A percentile compares a stretch with the other conserved stretches of the same genome.
Evolutionary conservation across 2,888 invertebrate species (phyloP).

Genomic region (Eudemis profundana): DNA sequence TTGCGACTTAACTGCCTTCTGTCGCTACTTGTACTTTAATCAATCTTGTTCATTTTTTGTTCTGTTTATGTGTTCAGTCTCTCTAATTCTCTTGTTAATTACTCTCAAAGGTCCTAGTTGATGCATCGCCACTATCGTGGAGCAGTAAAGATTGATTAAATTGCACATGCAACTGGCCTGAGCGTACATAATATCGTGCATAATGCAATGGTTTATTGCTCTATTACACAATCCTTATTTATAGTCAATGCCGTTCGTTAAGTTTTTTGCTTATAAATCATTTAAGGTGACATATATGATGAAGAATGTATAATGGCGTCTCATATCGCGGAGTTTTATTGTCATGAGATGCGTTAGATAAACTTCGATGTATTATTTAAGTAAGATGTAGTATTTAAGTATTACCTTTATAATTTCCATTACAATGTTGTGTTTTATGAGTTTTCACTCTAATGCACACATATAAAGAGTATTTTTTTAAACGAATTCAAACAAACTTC

Average conservation of each 20-base stretch:
- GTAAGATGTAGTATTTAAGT: too few species aligned
- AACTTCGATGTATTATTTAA: too few species aligned
- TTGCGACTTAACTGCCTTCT: too few species aligned
- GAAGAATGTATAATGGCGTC: constrained; percentile 8
- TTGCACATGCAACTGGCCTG: constrained; percentile 55
- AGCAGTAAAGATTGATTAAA: constrained; percentile 53
- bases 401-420: not conserved
- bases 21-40: too few species aligned
- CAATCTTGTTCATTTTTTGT: too few species aligned
- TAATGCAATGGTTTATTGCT: constrained; percentile 66
- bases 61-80: too few species aligned
- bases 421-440: not conserved
- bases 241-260: constrained; percentile 57
- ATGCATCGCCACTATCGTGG: constrained; percentile 47
- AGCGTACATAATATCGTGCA: constrained; percentile 54
- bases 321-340: not conserved
- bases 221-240: constrained; percentile 70
- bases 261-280: constrained; percentile 63
- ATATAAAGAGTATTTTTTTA: too few species aligned
- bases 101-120: constrained; percentile 1
- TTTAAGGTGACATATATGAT: constrained; percentile 19
- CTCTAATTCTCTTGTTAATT: constrained; percentile 31
- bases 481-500: too few species aligned
- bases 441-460: too few species aligned
- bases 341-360: too few species aligned